A percentile compares a stretch with the other conserved stretches of the same genome.
These are phyloP conservation scores for Apamea monoglypha DNA, from an alignment of 2,888 invertebrate species.

Conservation along the genomic window DNA sequence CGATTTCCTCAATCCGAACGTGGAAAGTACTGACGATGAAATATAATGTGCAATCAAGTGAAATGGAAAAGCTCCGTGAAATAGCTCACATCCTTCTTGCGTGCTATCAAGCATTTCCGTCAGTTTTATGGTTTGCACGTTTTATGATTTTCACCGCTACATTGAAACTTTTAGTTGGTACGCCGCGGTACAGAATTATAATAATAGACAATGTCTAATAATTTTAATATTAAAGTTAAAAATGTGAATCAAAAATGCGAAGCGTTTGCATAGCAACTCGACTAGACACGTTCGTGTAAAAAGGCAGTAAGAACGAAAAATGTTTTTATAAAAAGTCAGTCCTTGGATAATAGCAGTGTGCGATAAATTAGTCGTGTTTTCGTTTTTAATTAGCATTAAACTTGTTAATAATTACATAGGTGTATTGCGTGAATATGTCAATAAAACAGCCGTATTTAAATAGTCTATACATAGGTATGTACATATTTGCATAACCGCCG, in stretches of 20 bases:
- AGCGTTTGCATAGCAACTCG: slow-evolving; percentile 13
- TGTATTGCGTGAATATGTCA: slow-evolving; percentile 26
- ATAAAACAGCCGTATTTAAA: not conserved
- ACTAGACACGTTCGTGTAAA: slow-evolving; percentile 48
- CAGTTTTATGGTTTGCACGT: slow-evolving; percentile 79
- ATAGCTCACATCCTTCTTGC: slow-evolving; percentile 80
- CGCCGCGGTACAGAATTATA: slow-evolving; percentile 64
- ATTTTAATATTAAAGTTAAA: slow-evolving; percentile 63
- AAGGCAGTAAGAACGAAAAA: slow-evolving; percentile 24
- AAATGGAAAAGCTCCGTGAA: slow-evolving; percentile 77
- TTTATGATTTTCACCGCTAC: slow-evolving; percentile 80
- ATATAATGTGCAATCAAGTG: slow-evolving; percentile 85
- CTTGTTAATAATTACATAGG: slow-evolving; percentile 25
- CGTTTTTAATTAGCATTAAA: slow-evolving; percentile 49
- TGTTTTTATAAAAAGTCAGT: slow-evolving; percentile 18
- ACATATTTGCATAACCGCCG: slow-evolving; percentile 12
- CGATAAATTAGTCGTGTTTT: slow-evolving; percentile 40
- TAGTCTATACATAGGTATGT: not conserved
- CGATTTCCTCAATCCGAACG: slow-evolving; percentile 49
- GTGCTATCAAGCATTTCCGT: slow-evolving; percentile 82
- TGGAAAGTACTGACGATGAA: slow-evolving; percentile 71
- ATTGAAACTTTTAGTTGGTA: slow-evolving; percentile 74
- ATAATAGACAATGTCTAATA: slow-evolving; percentile 46
- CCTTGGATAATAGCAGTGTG: slow-evolving; percentile 21
- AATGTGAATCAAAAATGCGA: slow-evolving; percentile 28